Base-by-base conservation (phyloP, 2,797 vertebrate species). In the Eleutherodactylus coqui region DNA sequence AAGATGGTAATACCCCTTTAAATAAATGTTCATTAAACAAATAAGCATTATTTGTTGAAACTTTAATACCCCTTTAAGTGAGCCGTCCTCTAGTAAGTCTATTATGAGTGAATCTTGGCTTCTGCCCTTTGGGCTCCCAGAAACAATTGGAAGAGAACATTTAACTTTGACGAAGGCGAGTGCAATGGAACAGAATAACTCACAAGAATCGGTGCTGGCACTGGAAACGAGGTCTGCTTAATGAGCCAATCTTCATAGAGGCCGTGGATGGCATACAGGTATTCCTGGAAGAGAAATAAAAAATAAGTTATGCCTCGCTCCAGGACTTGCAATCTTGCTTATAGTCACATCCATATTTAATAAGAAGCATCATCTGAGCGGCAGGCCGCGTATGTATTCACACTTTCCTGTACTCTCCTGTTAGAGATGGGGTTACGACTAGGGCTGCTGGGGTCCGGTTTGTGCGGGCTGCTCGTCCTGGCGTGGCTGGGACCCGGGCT, bases 211-310 rank as follows among this genome's bases (percentile, higher is more conserved):
- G 97, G 97, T 86, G 97, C 97, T 83, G 95, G 94, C n/a, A 94
- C 89, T 6, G 93, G 89, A 88, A 91, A 96, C 2, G 92, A 92
- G n/a, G 89, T 93, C 2, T 92, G 91, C 45, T 94, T 94, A 84
- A 97, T 91, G n/a, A 99, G 95, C 98, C 98, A 99, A 75, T 98
- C 96, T 89, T 97, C 96, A 0, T 97, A 94, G 36, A 96, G 94
- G 43, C 89, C 90, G 51, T 96, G 95, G 86, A 96, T 93, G 43
- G 94, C 90, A 85, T 93, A 87, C 90, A 99, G 91, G 90, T 98
- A 97, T 69, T 97, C 96, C 98, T 85, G 43, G 24, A 83, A 83
- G 6, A 60, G 29, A 83, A 62, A 72, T 8, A 5, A 36, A 69
- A 69, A 34, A 2, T 3, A 27, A 27, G 27, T 19, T 8, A 21